Evolutionary conservation across 1,140 invertebrate genomes (phyloP).

Genomic region (Zelostemma sp.): DNA sequence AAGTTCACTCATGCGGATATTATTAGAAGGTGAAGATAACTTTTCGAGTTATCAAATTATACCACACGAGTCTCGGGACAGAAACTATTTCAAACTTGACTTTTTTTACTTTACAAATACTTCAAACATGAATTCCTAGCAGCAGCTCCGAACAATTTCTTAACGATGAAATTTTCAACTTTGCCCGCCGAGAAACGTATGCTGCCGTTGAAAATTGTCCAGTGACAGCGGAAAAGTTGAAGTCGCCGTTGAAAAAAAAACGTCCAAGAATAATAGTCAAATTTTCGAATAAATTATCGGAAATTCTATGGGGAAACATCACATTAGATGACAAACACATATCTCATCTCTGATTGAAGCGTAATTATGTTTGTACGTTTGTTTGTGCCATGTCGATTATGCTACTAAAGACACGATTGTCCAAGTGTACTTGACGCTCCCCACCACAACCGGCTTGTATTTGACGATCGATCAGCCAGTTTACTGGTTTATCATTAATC

Average conservation of each 20-base stretch:
- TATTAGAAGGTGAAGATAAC: conserved; percentile 26
- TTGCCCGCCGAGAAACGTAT: no score
- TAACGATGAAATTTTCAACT: background rate
- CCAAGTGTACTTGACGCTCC: conserved; percentile 24
- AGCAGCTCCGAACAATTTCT: background rate
- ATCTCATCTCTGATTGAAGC: conserved; percentile 11
- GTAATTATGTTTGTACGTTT: conserved; percentile 16
- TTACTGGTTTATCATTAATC: conserved; percentile 46
- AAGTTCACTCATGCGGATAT: conserved; percentile 19
- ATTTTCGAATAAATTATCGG: no score
- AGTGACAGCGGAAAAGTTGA: no score
- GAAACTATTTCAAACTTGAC: conserved; percentile 3
- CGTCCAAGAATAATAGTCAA: no score
- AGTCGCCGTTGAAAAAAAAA: no score
- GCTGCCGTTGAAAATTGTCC: no score
- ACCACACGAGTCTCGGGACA: background rate
- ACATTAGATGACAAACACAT: background rate
- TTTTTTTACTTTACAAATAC: background rate
- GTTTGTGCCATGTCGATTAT: conserved; percentile 21
- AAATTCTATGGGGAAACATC: no score
- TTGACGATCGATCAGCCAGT: conserved; percentile 45
- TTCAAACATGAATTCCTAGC: no score
- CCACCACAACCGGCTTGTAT: background rate
- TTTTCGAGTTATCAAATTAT: conserved; percentile 20
- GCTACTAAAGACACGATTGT: conserved; percentile 28